Conservation (phyloP, 1,140 invertebrate species). For the Laupala kohalensis region DNA sequence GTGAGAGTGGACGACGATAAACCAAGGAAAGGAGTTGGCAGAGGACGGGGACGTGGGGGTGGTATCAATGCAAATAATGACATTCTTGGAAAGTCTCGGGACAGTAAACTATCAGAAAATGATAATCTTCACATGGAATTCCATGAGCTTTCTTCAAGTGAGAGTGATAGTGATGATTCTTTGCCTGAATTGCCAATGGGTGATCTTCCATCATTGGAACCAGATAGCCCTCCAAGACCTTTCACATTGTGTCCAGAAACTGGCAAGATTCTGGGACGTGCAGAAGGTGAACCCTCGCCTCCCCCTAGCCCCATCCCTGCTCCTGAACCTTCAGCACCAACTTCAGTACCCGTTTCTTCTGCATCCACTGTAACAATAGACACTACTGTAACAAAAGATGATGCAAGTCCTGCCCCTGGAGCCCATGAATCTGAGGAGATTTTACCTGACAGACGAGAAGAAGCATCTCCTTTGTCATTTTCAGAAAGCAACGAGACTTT, state of each 20-base stretch:
- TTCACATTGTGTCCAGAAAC: slow-evolving; percentile 53
- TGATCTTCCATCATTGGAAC: slow-evolving; percentile 41
- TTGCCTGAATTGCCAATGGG: slow-evolving; percentile 39
- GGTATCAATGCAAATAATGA: not conserved
- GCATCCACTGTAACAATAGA: not conserved
- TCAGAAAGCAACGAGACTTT: slow-evolving; percentile 19
- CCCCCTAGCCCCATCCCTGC: slow-evolving; percentile 17
- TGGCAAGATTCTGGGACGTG: slow-evolving; percentile 48
- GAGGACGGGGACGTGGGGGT: not conserved
- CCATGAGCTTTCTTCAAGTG: slow-evolving; percentile 26
- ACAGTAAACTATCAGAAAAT: slow-evolving; percentile 31
- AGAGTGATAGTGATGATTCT: slow-evolving; percentile 21
- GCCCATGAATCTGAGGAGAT: slow-evolving; percentile 4
- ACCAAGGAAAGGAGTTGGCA: not conserved
- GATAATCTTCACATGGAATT: slow-evolving; percentile 35
- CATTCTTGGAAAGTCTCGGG: slow-evolving; percentile 24
- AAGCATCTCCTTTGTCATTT: not conserved
- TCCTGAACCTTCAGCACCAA: not conserved
- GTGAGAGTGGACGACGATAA: not conserved
- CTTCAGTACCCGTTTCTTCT: not conserved
- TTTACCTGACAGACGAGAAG: slow-evolving; percentile 6
- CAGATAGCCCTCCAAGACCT: slow-evolving; percentile 48
- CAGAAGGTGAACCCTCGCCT: slow-evolving; percentile 41
- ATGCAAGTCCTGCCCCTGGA: not conserved
- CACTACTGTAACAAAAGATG: not conserved